Percentiles rank a stretch among this genome's conserved stretches.
Conservation (phyloP, 1,140 invertebrate genomes). For the Ephestia elutella region DNA sequence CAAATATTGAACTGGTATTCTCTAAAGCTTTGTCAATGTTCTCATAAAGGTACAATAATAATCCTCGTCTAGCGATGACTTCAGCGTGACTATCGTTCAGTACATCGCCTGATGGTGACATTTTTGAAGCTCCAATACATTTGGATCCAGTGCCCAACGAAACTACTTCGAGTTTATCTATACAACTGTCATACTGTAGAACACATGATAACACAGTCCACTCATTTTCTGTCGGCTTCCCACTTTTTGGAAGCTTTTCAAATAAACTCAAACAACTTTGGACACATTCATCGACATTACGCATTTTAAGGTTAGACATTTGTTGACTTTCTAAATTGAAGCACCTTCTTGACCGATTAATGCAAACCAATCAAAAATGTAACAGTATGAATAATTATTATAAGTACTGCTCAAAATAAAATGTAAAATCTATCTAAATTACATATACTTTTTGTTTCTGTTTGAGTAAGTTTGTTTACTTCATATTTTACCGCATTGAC, state of each 20-base stretch:
- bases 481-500: no score
- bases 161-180: slow-evolving; percentile 77
- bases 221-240: slow-evolving; percentile 86
- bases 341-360: no score
- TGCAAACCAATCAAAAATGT: no score
- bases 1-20: slow-evolving; percentile 58
- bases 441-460: no score
- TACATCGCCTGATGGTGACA: slow-evolving; percentile 80
- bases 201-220: slow-evolving; percentile 90
- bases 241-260: slow-evolving; percentile 81
- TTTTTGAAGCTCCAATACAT: slow-evolving; percentile 85
- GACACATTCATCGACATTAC: slow-evolving; percentile 38
- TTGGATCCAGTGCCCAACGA: slow-evolving; percentile 92
- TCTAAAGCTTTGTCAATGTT: slow-evolving; percentile 73
- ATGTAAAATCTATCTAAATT: no score
- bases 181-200: slow-evolving; percentile 72
- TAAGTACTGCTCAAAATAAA: no score
- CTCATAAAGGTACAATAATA: slow-evolving; percentile 85
- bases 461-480: no score
- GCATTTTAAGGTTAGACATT: slow-evolving; percentile 22
- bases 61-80: slow-evolving; percentile 86
- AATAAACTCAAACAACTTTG: slow-evolving; percentile 43
- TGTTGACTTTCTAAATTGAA: slow-evolving; percentile 7
- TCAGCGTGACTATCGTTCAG: slow-evolving; percentile 95
- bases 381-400: no score